Conservation (phyloP, 2,888 invertebrate species). For the Colostygia pectinataria region DNA sequence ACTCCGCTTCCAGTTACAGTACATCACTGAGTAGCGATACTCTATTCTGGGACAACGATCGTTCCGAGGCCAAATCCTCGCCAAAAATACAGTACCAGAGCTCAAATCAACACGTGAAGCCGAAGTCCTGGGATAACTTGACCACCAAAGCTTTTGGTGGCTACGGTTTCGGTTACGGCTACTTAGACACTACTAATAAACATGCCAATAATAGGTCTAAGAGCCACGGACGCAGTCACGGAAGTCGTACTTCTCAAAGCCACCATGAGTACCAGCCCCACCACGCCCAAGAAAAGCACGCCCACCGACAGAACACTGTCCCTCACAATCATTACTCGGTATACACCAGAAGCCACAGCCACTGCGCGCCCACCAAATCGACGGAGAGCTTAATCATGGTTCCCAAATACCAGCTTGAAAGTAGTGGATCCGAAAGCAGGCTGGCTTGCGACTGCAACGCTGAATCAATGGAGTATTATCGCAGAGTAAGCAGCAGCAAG, state of each 20-base stretch:
- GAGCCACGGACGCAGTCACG: conserved; percentile 79
- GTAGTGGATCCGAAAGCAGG: conserved; percentile 86
- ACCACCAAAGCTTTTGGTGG: conserved; percentile 93
- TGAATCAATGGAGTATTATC: conserved; percentile 72
- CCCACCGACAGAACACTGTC: conserved; percentile 71
- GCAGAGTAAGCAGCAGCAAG: conserved; percentile 57
- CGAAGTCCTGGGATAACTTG: conserved; percentile 95
- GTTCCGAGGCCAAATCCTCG: conserved; percentile 67
- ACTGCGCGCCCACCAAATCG: conserved; percentile 88
- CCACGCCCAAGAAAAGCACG: conserved; percentile 65
- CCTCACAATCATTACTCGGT: conserved; percentile 71
- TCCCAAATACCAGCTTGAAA: conserved; percentile 84
- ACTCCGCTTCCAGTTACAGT: conserved; percentile 90
- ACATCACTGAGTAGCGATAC: conserved; percentile 94
- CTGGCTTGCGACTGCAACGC: conserved; percentile 87
- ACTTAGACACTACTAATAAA: conserved; percentile 85
- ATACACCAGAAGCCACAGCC: conserved; percentile 75
- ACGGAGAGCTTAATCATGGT: conserved; percentile 90
- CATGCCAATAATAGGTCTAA: conserved; percentile 67
- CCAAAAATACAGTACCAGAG: conserved; percentile 78
- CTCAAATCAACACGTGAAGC: conserved; percentile 83
- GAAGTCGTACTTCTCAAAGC: conserved; percentile 83
- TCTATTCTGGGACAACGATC: conserved; percentile 89
- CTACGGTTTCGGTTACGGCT: conserved; percentile 94
- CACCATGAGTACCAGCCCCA: conserved; percentile 78